Evolutionary conservation across 2,888 invertebrate species (phyloP), one percentile per base, ranked within the genome.

Genomic region (Caenorhabditis sp.): DNA sequence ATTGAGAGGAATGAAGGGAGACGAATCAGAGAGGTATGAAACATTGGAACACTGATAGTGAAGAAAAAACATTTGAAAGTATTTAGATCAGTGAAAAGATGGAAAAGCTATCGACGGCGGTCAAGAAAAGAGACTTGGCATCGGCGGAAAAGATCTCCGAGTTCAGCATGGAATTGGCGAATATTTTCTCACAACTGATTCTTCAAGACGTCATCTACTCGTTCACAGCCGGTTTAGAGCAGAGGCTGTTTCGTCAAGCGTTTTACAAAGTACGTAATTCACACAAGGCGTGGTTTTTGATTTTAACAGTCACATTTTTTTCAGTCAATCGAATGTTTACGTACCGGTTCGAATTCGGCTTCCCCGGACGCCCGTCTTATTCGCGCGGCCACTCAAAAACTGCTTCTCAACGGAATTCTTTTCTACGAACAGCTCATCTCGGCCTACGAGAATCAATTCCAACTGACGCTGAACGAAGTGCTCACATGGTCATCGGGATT

Each of bases 371-470:
- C 77, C 16, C 73, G 73, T 44, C 35, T 58, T 7, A 73, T 82
- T 10, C 77, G 82, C 0, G 77, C 77, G 0, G 63, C 44, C 3
- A 63, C 76, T 59, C 58, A 59, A 24, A 72, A 72, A n/a, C 35
- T 56, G 14, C 63, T 47, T 8, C 63, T 31, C 22, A 51, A 80
- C 81, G 79, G 81, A 38, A 86, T 85, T 28, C 88, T 86, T 58
- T 97, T 95, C 93, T 96, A 96, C 92, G 95, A 96, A 92, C 94
- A 94, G 88, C 93, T 97, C 59, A 93, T 96, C 49, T 94, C 94
- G 73, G 93, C 94, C 85, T 93, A 97, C 79, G 95, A 96, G 51
- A 5, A 16, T 83, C 95, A 94, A 16, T 96, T 95, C 92, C 94
- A 95, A 84, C 95, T 96, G 92, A 95, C 95, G 91, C 93, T 95